phyloP scores from a whole-genome alignment of 2,888 invertebrate genomes.

The Allophyes oxyacanthae region DNA sequence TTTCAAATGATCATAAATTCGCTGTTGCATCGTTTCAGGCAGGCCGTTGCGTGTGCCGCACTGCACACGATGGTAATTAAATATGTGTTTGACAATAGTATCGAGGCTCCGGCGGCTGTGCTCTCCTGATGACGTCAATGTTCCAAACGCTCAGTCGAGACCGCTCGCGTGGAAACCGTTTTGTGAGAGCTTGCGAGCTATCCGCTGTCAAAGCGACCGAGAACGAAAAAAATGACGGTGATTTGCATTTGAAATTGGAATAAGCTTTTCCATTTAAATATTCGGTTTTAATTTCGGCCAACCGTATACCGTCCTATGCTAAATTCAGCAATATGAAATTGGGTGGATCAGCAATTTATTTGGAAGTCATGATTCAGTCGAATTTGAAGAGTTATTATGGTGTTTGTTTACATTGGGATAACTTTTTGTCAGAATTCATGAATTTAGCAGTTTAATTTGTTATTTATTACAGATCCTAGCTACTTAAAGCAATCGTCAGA shows the following conservation, averaged over 20 bases:
- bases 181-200: conserved; percentile 59
- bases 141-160: conserved; percentile 66
- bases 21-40: conserved; percentile 33
- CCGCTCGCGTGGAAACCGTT: conserved; percentile 69
- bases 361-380: conserved; percentile 1
- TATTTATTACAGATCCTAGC: neutral
- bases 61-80: conserved; percentile 89
- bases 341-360: conserved; percentile 10
- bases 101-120: conserved; percentile 79
- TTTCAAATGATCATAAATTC: conserved; percentile 18
- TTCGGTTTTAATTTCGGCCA: conserved; percentile 30
- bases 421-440: neutral
- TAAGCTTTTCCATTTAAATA: conserved; percentile 44
- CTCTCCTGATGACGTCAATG: conserved; percentile 85
- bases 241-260: conserved; percentile 58
- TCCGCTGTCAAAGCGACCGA: conserved; percentile 47
- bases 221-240: conserved; percentile 41
- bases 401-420: conserved; percentile 1
- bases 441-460: neutral
- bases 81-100: conserved; percentile 88
- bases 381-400: conserved; percentile 3
- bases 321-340: conserved; percentile 1
- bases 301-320: neutral
- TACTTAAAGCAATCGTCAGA: neutral
- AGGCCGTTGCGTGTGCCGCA: conserved; percentile 84